These are phyloP conservation scores for Alectura lathami DNA, from an alignment of 2,113 vertebrate genomes.

Conservation along the genomic window DNA sequence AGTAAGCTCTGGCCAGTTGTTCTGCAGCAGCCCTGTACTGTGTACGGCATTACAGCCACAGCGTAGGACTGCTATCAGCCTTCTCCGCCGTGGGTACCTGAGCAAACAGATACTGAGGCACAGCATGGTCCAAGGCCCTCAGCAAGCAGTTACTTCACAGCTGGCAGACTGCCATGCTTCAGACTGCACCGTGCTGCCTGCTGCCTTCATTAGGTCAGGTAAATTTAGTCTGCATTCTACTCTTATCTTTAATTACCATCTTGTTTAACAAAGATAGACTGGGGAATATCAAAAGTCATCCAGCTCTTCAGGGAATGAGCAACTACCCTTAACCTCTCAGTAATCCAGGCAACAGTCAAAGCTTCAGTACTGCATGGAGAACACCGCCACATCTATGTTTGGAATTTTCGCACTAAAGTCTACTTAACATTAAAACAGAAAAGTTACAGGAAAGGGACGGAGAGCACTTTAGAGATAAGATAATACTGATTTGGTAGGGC, in stretches of 20 bases:
- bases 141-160: background rate
- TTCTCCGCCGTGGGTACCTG: background rate
- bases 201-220: background rate
- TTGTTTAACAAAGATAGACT: slow-evolving; percentile 5
- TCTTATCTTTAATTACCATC: slow-evolving; percentile 47
- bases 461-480: background rate
- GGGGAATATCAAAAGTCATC: background rate
- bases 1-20: background rate
- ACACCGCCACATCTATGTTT: background rate
- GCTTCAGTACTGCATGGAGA: background rate
- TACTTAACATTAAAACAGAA: background rate
- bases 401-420: background rate
- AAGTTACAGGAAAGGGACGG: background rate
- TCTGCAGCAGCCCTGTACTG: background rate
- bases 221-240: background rate
- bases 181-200: background rate
- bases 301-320: background rate
- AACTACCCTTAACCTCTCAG: background rate
- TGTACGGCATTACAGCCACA: background rate
- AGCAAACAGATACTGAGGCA: background rate
- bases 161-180: background rate
- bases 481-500: background rate
- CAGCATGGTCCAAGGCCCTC: background rate
- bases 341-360: background rate
- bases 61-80: rapidly evolving